Base-by-base conservation (phyloP, 2,113 vertebrate species). In the Hippocampus mohnikei region DNA sequence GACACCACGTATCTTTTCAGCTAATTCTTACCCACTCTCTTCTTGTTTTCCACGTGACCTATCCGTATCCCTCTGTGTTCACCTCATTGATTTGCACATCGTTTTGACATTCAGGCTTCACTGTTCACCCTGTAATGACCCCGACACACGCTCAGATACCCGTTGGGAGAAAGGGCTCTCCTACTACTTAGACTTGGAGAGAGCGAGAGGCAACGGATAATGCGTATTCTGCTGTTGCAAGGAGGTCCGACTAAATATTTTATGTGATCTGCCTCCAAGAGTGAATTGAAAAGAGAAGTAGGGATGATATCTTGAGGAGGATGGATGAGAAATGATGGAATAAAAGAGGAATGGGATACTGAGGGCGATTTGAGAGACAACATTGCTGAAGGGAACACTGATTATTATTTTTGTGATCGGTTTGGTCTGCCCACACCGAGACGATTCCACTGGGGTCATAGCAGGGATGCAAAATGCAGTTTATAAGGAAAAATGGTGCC, bases 181-280 rank as follows among this genome's bases (percentile, higher is more conserved):
- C 71, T 68, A 52, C 71, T 75, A 69, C 68, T 66, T 33, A 25
- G 70, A 71, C 65, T 72, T 80, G 2, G 2, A 46, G 33, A 72
- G 29, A 44, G 53, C 23, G n/a, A 59, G 21, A 60, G 66, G 55
- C 59, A 53, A 5, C 67, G 52, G 48, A 13, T 56, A 5, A 41
- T n/a, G 29, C 62, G 16, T 20, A 18, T 72, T 66, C 53, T 53
- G 64, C 80, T 81, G 81, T 87, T 89, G 83, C 84, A 83, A 90
- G 78, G 77, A 60, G 16, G 70, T 66, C 79, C 85, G 66, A 67
- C 76, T 92, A 88, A 92, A 93, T 92, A 89, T 93, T 93, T 92
- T 78, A 92, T 91, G 85, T 71, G 60, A 76, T 25, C 84, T 79
- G 84, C 79, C 81, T 87, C 84, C 18, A 67, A 87, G 79, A 80